Conservation (phyloP, 2,113 vertebrate genomes). For the Stomatorhinus ivindoensis region DNA sequence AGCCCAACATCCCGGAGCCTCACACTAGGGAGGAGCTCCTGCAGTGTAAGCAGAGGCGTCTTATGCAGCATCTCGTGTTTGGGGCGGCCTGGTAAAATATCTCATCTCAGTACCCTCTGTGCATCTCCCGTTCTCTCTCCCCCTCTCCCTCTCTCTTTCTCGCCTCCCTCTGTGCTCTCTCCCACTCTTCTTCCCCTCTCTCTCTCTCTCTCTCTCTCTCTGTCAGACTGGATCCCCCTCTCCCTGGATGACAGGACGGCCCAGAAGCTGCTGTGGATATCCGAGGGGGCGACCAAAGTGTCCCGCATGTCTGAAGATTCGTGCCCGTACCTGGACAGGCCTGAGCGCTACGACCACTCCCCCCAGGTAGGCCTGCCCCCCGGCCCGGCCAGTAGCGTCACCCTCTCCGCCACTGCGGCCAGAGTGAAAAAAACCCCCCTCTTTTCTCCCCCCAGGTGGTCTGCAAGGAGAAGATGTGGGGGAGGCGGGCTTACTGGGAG, state of each 20-base stretch:
- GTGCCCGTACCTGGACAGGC: conserved; percentile 60
- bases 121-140: background rate
- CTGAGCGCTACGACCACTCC: conserved; percentile 59
- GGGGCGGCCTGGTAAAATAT: background rate
- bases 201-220: background rate
- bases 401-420: background rate
- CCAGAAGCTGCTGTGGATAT: conserved; percentile 64
- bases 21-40: conserved; percentile 56
- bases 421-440: background rate
- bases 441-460: conserved; percentile 47
- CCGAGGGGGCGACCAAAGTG: conserved; percentile 52
- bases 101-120: background rate
- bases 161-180: conserved; percentile 19
- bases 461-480: conserved; percentile 55
- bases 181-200: background rate
- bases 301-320: conserved; percentile 49
- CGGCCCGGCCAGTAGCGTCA: too few species aligned
- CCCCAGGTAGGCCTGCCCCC: conserved; percentile 49
- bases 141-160: background rate
- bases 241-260: conserved; percentile 60
- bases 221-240: conserved; percentile 53
- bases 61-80: background rate
- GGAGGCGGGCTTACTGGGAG: conserved; percentile 62
- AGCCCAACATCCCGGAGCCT: conserved; percentile 58
- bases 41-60: conserved; percentile 42